Percentiles rank a stretch among this genome's conserved stretches.
Evolutionary conservation across 1,140 invertebrate species (phyloP).

Genomic region (Reticulitermes speratus): DNA sequence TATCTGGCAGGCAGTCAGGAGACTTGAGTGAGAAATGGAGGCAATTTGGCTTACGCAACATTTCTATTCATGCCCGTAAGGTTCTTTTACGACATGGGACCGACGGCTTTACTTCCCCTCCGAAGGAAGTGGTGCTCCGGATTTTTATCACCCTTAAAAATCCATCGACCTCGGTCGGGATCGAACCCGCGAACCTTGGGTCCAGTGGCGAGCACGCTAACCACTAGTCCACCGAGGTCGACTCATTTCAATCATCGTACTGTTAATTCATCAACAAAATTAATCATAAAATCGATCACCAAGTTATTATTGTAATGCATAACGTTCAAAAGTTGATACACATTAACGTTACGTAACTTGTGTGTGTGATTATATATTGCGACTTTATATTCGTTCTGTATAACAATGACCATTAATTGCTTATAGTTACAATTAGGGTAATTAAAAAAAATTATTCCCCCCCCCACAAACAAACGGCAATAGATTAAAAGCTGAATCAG

Average conservation of each 20-base stretch:
- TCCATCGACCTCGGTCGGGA: too few relatives aligned
- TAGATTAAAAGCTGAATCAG: conserved; percentile 13
- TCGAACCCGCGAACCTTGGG: too few relatives aligned
- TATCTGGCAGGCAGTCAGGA: too few relatives aligned
- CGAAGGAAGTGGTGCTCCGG: too few relatives aligned
- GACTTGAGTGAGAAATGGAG: too few relatives aligned
- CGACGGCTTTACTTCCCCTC: too few relatives aligned
- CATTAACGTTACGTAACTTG: neutral
- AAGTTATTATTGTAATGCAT: conserved; percentile 9
- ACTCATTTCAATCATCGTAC: neutral
- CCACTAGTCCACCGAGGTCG: too few relatives aligned
- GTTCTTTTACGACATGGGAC: too few relatives aligned
- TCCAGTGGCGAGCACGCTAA: too few relatives aligned
- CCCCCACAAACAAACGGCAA: conserved; percentile 9
- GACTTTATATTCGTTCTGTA: neutral
- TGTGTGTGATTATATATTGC: neutral
- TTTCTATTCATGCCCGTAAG: too few relatives aligned
- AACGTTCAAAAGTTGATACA: neutral
- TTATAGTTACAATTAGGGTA: conserved; percentile 14
- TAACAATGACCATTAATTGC: conserved; percentile 19
- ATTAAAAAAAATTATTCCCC: conserved; percentile 7
- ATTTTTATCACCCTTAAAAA: too few relatives aligned
- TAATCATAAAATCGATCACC: conserved; percentile 13
- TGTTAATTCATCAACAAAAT: conserved; percentile 5
- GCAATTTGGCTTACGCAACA: too few relatives aligned